These are phyloP conservation scores for Zaprionus inermis DNA, from an alignment of 1,140 invertebrate genomes.

Conservation along the genomic window DNA sequence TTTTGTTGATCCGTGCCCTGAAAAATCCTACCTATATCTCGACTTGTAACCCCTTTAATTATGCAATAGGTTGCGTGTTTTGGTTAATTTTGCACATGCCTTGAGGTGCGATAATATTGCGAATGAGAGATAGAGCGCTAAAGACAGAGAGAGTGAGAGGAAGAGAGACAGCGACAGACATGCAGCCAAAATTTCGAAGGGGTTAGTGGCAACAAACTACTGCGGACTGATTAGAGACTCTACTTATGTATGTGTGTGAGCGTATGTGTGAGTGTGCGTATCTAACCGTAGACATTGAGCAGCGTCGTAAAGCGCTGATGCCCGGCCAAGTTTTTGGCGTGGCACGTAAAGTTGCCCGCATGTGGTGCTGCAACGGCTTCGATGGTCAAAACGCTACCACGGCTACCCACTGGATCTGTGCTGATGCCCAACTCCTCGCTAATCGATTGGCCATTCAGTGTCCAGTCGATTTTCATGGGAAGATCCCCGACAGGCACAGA, in stretches of 20 bases:
- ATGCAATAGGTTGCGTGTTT: constrained; percentile 15
- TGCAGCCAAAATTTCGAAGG: constrained; percentile 52
- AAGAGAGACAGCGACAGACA: constrained; percentile 32
- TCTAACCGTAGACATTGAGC: constrained; percentile 83
- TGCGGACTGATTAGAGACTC: constrained; percentile 11
- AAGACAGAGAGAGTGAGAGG: constrained; percentile 34
- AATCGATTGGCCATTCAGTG: constrained; percentile 88
- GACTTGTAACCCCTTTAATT: neutral
- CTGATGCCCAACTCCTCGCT: constrained; percentile 85
- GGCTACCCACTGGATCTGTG: constrained; percentile 87
- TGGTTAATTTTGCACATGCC: constrained; percentile 50
- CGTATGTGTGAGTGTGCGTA: constrained; percentile 4
- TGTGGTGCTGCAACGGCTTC: constrained; percentile 87
- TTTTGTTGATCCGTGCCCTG: neutral
- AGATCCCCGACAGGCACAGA: constrained; percentile 90
- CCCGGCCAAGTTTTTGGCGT: constrained; percentile 89
- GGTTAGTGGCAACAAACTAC: constrained; percentile 59
- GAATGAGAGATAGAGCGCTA: constrained; percentile 24
- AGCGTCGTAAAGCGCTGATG: constrained; percentile 69
- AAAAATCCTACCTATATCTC: neutral
- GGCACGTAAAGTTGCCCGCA: constrained; percentile 88
- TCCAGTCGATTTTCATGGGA: constrained; percentile 90
- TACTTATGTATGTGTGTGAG: constrained; percentile 3
- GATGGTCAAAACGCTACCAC: constrained; percentile 88
- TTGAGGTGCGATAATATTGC: constrained; percentile 38